Evolutionary conservation across 2,797 vertebrate species (phyloP).

Genomic region (Limosa lapponica): DNA sequence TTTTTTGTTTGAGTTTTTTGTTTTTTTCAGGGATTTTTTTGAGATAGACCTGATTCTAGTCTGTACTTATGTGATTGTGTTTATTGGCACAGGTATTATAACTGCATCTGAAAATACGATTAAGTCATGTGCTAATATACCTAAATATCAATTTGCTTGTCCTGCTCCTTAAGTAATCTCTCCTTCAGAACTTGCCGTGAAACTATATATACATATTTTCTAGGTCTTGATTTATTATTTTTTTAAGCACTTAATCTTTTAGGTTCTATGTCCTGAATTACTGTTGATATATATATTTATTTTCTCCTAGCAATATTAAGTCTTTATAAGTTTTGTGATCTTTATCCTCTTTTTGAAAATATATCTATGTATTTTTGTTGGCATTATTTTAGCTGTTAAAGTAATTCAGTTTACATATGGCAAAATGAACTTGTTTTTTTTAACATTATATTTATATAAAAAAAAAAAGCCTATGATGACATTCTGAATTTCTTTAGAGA

Average conservation of each 20-base stretch:
- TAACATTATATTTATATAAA: not conserved
- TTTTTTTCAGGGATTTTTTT: not conserved
- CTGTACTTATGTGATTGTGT: rapidly evolving
- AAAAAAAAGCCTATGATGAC: not conserved
- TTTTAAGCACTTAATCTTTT: not conserved
- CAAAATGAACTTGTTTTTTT: not conserved
- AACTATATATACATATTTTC: not conserved
- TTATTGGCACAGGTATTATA: not conserved
- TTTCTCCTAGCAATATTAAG: not conserved
- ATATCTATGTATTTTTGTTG: not conserved
- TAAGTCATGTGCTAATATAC: not conserved
- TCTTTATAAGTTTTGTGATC: not conserved
- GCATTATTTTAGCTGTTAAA: not conserved
- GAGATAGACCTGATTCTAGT: not conserved
- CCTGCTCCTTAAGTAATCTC: not conserved
- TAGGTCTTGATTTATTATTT: not conserved
- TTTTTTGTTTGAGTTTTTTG: not conserved
- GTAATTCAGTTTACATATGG: not conserved
- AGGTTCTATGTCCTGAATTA: not conserved
- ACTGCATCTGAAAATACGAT: not conserved
- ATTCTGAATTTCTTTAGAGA: not conserved
- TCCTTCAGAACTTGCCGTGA: not conserved
- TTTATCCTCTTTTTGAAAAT: not conserved
- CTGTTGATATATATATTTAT: not conserved
- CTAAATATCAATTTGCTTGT: not conserved